A percentile compares a stretch with the other conserved stretches of the same genome.
phyloP scores from a whole-genome alignment of 2,888 invertebrate genomes.

The Dicyrtomina minuta region DNA sequence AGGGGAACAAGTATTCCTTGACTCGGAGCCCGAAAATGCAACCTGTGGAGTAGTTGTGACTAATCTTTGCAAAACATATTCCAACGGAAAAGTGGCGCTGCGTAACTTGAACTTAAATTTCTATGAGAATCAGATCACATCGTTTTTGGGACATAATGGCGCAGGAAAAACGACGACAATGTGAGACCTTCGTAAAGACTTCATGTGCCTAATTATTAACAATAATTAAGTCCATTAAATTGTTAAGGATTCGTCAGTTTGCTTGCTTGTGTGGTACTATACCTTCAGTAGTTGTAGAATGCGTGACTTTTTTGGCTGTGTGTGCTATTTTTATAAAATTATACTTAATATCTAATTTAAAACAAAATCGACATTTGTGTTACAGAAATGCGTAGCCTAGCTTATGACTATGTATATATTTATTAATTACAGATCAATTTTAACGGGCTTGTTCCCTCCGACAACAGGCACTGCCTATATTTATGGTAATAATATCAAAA shows the following conservation, averaged over 20 bases:
- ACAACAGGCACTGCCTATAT: slow-evolving; percentile 73
- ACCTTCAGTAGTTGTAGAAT: no score
- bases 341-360: no score
- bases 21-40: slow-evolving; percentile 59
- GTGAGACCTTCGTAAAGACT: slow-evolving; percentile 58
- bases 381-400: no score
- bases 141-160: slow-evolving; percentile 84
- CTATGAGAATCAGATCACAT: slow-evolving; percentile 79
- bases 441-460: slow-evolving; percentile 76
- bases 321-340: no score
- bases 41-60: slow-evolving; percentile 72
- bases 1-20: slow-evolving; percentile 54
- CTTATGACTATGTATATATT: no score
- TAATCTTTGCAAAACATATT: slow-evolving; percentile 70
- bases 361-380: no score
- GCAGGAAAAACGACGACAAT: slow-evolving; percentile 92
- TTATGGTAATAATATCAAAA: slow-evolving; percentile 63
- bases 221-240: not conserved
- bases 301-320: no score
- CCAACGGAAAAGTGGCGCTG: slow-evolving; percentile 68
- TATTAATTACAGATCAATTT: slow-evolving; percentile 64
- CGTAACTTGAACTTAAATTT: slow-evolving; percentile 76
- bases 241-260: no score
- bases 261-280: no score
- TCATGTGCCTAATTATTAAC: not conserved